Evolutionary conservation across 2,113 vertebrate species (phyloP).

Genomic region (Alexandromys fortis): DNA sequence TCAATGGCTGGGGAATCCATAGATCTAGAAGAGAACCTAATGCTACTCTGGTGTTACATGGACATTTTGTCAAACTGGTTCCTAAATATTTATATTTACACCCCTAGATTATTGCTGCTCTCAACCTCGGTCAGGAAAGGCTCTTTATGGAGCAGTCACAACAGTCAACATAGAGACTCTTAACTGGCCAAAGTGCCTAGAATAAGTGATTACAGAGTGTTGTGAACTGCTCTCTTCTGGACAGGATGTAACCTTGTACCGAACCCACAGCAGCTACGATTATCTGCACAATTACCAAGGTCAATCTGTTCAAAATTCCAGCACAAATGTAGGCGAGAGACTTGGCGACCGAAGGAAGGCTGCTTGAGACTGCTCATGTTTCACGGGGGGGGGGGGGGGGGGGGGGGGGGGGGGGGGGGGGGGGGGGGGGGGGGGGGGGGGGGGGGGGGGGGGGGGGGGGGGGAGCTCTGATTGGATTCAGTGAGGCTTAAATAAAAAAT

Average conservation of each 20-base stretch:
- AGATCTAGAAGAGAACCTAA: background rate
- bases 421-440: rapidly evolving
- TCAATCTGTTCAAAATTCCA: background rate
- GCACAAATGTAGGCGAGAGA: background rate
- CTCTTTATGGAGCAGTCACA: background rate
- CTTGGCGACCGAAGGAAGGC: background rate
- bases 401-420: rapidly evolving
- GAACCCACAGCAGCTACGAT: background rate
- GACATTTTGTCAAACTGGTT: background rate
- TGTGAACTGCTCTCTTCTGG: background rate
- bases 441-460: rapidly evolving
- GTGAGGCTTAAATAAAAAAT: background rate
- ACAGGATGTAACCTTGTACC: background rate
- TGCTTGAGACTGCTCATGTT: background rate
- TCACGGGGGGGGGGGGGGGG: rapidly evolving
- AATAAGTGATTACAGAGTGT: background rate
- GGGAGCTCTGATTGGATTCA: background rate
- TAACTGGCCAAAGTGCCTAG: background rate
- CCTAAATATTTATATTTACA: background rate
- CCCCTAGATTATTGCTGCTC: background rate
- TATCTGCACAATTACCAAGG: background rate
- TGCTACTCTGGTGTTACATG: background rate
- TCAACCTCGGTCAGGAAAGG: background rate
- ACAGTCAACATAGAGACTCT: background rate
- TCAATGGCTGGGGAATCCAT: background rate